Conservation (phyloP, 2,888 invertebrate species). For the Crematogaster levior region DNA sequence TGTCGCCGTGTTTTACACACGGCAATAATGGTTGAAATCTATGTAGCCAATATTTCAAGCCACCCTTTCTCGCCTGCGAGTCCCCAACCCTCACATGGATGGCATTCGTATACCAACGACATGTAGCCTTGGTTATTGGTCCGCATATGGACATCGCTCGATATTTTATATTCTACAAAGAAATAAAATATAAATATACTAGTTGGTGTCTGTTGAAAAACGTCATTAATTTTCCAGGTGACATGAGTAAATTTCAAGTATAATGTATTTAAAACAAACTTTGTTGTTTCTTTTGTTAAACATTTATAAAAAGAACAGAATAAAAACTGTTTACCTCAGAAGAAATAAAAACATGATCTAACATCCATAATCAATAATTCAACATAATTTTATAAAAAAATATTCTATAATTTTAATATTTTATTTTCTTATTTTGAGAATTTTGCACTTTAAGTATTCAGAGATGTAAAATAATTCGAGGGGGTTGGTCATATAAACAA, state of each 20-base stretch:
- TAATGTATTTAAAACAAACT: too few relatives aligned
- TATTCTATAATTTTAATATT: not conserved
- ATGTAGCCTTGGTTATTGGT: constrained; percentile 75
- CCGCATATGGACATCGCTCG: constrained; percentile 72
- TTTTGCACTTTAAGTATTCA: not conserved
- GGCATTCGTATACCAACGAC: constrained; percentile 62
- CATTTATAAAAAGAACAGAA: not conserved
- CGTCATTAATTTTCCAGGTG: not conserved
- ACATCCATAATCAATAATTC: not conserved
- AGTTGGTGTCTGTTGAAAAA: not conserved
- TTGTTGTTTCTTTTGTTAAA: not conserved
- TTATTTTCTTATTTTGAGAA: not conserved
- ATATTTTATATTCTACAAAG: constrained; percentile 71
- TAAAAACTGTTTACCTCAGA: not conserved
- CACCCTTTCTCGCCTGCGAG: constrained; percentile 77
- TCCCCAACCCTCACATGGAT: constrained; percentile 65
- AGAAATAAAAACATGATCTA: not conserved
- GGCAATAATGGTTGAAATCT: constrained; percentile 86
- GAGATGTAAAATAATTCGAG: constrained; percentile 60
- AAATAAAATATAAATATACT: constrained; percentile 65
- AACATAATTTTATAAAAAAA: not conserved
- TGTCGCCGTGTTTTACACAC: constrained; percentile 86
- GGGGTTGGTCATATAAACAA: constrained; percentile 66
- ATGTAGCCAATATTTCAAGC: constrained; percentile 85
- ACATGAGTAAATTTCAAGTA: constrained; percentile 13